A percentile compares a stretch with the other conserved stretches of the same genome.
Evolutionary conservation across 2,888 invertebrate genomes (phyloP).

Genomic region (Caenorhabditis becei): DNA sequence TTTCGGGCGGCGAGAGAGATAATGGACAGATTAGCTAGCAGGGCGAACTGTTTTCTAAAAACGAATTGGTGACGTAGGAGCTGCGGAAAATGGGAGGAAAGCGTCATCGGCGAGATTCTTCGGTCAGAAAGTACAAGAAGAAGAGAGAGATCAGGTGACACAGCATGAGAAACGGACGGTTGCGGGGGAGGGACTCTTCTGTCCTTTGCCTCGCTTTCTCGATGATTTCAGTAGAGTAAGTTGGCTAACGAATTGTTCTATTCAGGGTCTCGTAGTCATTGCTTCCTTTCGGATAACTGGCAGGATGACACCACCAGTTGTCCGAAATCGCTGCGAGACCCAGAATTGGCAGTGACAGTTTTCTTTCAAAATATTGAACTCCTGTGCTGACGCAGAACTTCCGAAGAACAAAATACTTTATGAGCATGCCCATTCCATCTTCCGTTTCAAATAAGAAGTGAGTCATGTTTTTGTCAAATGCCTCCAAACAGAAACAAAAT

Average conservation of each 20-base stretch:
- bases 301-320: too few species aligned
- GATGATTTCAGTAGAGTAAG: too few species aligned
- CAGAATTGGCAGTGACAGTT: too few species aligned
- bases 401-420: too few species aligned
- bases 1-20: constrained; percentile 16
- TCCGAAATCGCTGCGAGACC: too few species aligned
- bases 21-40: constrained; percentile 21
- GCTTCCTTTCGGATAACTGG: too few species aligned
- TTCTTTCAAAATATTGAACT: too few species aligned
- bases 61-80: constrained; percentile 8
- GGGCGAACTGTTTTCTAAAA: constrained; percentile 13
- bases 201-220: too few species aligned
- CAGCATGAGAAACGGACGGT: constrained; percentile 3
- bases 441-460: neutral
- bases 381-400: too few species aligned
- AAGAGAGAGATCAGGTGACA: constrained; percentile 15
- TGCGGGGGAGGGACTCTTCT: too few species aligned
- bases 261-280: too few species aligned
- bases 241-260: too few species aligned
- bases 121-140: neutral
- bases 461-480: neutral
- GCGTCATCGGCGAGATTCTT: neutral
- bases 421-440: neutral
- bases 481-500: neutral
- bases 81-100: neutral